These are phyloP conservation scores for Porites divaricata DNA, from an alignment of 92 coral and sea anemone species.

Conservation along the genomic window DNA sequence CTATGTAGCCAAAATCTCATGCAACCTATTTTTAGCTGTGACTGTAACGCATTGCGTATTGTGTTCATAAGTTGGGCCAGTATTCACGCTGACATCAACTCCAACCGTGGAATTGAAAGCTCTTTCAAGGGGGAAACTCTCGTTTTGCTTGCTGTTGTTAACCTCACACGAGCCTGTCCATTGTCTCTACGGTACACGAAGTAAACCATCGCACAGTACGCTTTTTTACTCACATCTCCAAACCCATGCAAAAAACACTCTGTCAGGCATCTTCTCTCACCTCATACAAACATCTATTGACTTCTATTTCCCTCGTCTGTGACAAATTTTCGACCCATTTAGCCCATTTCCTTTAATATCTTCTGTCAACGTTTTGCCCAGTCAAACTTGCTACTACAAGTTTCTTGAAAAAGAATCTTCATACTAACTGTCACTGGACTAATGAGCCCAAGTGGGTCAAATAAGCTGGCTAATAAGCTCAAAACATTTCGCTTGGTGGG, in stretches of 20 bases:
- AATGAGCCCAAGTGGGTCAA: no score
- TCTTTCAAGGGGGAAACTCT: constrained; percentile 35
- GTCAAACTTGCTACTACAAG: no score
- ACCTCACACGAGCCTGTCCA: constrained; percentile 10
- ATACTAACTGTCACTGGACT: no score
- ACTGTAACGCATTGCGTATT: not conserved
- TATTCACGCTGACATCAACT: no score
- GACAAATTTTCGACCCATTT: constrained; percentile 44
- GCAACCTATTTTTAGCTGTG: not conserved
- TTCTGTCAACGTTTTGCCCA: no score
- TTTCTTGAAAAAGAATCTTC: no score
- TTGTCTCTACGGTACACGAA: not conserved
- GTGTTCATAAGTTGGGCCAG: constrained; percentile 7
- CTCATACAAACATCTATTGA: constrained; percentile 51
- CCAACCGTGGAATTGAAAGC: constrained; percentile 7
- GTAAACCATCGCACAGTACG: no score
- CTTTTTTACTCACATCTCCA: no score
- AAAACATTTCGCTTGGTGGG: no score
- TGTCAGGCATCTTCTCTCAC: constrained; percentile 27
- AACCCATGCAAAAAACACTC: constrained; percentile 6
- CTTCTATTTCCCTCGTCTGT: constrained; percentile 21
- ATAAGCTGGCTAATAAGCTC: no score
- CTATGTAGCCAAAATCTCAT: no score
- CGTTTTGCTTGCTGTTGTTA: constrained; percentile 18
- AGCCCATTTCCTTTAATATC: not conserved